Evolutionary conservation across 53 echinoderm and acorn worm genomes (phyloP), one percentile per base, ranked within the genome.

Genomic region (Paracentrotus lividus): DNA sequence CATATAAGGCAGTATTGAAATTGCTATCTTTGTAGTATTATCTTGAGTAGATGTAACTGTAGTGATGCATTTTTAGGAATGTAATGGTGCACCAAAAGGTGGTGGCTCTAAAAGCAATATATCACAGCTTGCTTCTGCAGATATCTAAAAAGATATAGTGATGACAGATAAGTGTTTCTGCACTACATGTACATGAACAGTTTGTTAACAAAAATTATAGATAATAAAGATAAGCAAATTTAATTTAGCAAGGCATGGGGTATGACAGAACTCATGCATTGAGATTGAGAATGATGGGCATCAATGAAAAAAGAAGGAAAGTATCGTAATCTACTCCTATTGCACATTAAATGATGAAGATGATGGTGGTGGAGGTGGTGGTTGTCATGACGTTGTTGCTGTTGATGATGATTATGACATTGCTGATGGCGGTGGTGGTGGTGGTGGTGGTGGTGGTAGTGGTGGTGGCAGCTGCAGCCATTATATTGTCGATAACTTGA

Each of bases 21-120:
- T n/a, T n/a, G n/a, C n/a, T n/a, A n/a, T n/a, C n/a, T 61, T n/a
- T n/a, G 26, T 8, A n/a, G 61, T 27, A n/a, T 0, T 2, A 69
- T 69, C 69, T 16, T 6, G 3, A 69, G 69, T 69, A 69, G 69
- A 69, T 69, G 69, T 69, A 36, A 20, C 34, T 69, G 69, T 69
- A 69, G 69, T 0, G 16, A 69, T 18, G 29, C 15, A n/a, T n/a
- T n/a, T 38, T 36, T 34, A 15, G 1, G 20, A 2, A 69, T 23
- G 38, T 69, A 3, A 34, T 40, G 38, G 34, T 69, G 69, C 2
- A 16, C 8, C 13, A 14, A 55, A 20, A 15, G 18, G 55, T 55
- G n/a, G n/a, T n/a, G n/a, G n/a, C n/a, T n/a, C n/a, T n/a, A n/a
- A n/a, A n/a, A n/a, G n/a, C n/a, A n/a, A n/a, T n/a, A n/a, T n/a